A percentile compares a stretch with the other conserved stretches of the same genome.
These are phyloP conservation scores for Tinea pellionella DNA, from an alignment of 2,888 invertebrate species.

Conservation along the genomic window DNA sequence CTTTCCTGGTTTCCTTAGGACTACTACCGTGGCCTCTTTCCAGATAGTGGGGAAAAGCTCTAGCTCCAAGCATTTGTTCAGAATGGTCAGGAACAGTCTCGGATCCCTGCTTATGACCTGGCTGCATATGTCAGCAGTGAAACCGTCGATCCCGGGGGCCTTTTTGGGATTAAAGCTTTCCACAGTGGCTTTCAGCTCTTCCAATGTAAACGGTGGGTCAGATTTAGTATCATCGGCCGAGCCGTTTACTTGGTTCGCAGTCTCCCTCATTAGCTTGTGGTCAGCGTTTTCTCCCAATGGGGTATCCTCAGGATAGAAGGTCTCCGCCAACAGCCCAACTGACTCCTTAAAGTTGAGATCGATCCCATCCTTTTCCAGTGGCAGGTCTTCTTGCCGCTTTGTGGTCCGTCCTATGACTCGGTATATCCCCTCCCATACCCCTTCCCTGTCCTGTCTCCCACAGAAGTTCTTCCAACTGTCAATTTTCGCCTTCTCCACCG, in stretches of 20 bases:
- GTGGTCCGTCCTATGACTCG: slow-evolving; percentile 15
- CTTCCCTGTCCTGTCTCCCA: slow-evolving; percentile 14
- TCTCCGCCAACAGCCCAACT: neutral
- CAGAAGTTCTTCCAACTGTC: slow-evolving; percentile 18
- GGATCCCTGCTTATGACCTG: neutral
- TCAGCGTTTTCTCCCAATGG: neutral
- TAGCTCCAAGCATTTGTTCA: slow-evolving; percentile 11
- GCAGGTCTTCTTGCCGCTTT: neutral
- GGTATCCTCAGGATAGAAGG: neutral
- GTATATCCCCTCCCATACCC: slow-evolving; percentile 17
- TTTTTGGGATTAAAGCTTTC: slow-evolving; percentile 15
- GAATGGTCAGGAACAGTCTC: neutral
- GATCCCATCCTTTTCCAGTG: neutral
- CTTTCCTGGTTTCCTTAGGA: slow-evolving; percentile 17
- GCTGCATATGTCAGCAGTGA: slow-evolving; percentile 16
- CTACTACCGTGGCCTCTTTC: slow-evolving; percentile 16
- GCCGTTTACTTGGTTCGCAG: too few relatives aligned
- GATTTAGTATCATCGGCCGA: neutral
- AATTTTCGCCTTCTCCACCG: slow-evolving; percentile 7
- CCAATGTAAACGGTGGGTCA: slow-evolving; percentile 14
- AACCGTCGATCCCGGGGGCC: slow-evolving; percentile 16
- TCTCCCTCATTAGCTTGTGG: neutral
- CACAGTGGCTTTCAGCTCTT: neutral
- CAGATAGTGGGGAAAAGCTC: slow-evolving; percentile 14
- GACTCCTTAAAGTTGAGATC: neutral